Percentiles rank a stretch among this genome's conserved stretches.
Conservation (phyloP, 2,797 vertebrate species). For the Buceros bicornis region DNA sequence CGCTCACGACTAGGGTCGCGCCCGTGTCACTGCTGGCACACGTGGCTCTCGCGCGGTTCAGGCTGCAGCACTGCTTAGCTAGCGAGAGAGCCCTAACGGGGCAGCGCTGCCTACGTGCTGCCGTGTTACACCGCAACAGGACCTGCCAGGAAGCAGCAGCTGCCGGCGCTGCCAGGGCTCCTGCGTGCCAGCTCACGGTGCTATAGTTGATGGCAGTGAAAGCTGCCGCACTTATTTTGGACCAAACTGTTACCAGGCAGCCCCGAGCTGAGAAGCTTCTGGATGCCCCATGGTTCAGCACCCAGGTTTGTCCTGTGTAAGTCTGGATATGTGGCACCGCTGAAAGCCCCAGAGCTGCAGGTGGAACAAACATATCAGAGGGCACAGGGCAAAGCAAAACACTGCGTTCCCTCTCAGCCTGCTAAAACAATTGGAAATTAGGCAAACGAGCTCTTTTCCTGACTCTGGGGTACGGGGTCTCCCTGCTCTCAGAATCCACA, state of each 20-base stretch:
- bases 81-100: not conserved
- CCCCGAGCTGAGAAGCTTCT: not conserved
- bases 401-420: not conserved
- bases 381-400: not conserved
- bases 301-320: not conserved
- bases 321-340: not conserved
- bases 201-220: not conserved
- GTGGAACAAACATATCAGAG: not conserved
- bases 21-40: not conserved
- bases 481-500: not conserved
- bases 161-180: not conserved
- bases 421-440: not conserved
- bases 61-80: not conserved
- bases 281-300: not conserved
- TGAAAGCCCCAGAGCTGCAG: not conserved
- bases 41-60: not conserved
- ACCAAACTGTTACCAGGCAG: not conserved
- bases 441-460: not conserved
- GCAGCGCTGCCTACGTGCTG: rapidly evolving
- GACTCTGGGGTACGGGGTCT: not conserved
- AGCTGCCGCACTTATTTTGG: not conserved
- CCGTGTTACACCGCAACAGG: not conserved
- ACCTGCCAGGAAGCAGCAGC: not conserved
- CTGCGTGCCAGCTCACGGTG: rapidly evolving
- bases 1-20: rapidly evolving